These are phyloP conservation scores for Clavelina lepadiformis DNA, from an alignment of 23 tunicate genomes.

Conservation along the genomic window DNA sequence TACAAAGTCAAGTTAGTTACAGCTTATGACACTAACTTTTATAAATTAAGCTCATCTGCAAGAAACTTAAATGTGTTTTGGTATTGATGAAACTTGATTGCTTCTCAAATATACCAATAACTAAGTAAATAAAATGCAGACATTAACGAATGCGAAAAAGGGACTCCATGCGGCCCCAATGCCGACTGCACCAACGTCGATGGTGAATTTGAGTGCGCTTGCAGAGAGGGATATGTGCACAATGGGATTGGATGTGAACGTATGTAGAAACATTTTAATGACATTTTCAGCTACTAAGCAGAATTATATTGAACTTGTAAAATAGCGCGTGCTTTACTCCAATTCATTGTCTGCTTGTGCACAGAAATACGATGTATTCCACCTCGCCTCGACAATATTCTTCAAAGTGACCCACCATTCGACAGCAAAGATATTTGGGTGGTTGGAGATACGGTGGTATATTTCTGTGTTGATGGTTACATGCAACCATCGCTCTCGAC, in stretches of 20 bases:
- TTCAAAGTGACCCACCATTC: not conserved
- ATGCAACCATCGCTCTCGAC: not conserved
- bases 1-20: not conserved
- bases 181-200: conserved; percentile 13
- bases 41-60: no score
- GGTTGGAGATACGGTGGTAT: not conserved
- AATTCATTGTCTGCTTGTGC: no score
- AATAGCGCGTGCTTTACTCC: no score
- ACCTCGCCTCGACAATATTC: not conserved
- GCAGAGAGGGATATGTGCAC: conserved; percentile 8
- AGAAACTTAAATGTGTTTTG: no score
- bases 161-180: conserved; percentile 17
- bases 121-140: no score
- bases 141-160: conserved; percentile 26
- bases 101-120: no score
- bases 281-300: no score
- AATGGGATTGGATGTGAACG: conserved; percentile 6
- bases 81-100: no score
- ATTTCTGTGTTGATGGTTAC: conserved; percentile 6
- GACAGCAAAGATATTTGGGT: not conserved
- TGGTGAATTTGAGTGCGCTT: conserved; percentile 25
- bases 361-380: no score
- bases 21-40: no score
- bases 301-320: no score
- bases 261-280: not conserved